These are phyloP conservation scores for Zaprionus africanus DNA, from an alignment of 1,140 invertebrate species.

Conservation along the genomic window DNA sequence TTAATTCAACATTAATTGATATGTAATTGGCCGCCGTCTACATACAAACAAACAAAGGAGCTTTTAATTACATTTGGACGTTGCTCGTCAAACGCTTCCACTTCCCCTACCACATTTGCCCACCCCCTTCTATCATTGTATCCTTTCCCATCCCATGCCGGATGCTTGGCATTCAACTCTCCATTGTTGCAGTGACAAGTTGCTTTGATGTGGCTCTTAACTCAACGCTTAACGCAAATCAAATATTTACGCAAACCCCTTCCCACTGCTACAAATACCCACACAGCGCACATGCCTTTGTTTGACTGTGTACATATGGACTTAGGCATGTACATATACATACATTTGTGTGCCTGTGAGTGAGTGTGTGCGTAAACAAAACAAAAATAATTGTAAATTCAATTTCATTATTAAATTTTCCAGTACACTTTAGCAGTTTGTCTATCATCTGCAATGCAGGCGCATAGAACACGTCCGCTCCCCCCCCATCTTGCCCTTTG, in stretches of 20 bases:
- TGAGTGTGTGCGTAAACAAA: constrained; percentile 49
- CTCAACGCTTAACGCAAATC: constrained; percentile 66
- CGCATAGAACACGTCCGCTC: background rate
- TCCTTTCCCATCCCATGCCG: background rate
- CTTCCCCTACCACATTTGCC: constrained; percentile 10
- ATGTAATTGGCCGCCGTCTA: constrained; percentile 67
- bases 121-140: background rate
- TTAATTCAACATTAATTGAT: constrained; percentile 80
- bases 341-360: constrained; percentile 2
- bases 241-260: constrained; percentile 63
- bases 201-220: constrained; percentile 66
- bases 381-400: constrained; percentile 81
- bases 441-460: constrained; percentile 58
- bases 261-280: constrained; percentile 11
- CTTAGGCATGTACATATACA: constrained; percentile 35
- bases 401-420: constrained; percentile 79
- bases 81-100: background rate
- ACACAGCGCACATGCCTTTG: constrained; percentile 35
- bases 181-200: constrained; percentile 25
- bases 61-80: constrained; percentile 73
- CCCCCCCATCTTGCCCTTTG: constrained; percentile 23
- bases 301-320: constrained; percentile 46
- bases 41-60: constrained; percentile 22
- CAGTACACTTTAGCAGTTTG: constrained; percentile 57
- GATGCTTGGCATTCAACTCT: constrained; percentile 13